Evolutionary conservation across 2,113 vertebrate genomes (phyloP), one percentile per base, ranked within the genome.

Genomic region (Gobiocypris rarus): DNA sequence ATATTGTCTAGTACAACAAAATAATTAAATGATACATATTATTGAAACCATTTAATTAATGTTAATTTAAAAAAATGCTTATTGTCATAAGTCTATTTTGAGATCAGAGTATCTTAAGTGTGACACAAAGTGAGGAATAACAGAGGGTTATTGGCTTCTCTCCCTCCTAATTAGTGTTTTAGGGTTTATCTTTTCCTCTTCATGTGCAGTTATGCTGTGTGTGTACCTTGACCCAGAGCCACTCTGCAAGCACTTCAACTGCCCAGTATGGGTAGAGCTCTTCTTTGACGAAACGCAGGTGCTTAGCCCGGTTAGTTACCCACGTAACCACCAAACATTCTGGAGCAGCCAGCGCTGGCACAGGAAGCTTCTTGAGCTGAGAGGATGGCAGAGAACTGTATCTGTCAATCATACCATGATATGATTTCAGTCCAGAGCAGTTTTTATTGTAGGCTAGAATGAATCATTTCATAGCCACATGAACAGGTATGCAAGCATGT

Each of bases 141-240:
- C 52, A 54, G 15, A 52, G 50, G 17, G 52, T 54, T 54, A 54
- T 19, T 8, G 52, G 52, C 11, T 9, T 59, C 8, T 34, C 5
- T 67, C 7, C 11, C 63, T 65, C 26, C 14, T 28, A 34, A 31
- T 15, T 2, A 15, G 22, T 45, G n/a, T 73, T 43, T 43, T 26
- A n/a, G 22, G 4, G 10, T 48, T 2, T n/a, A n/a, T n/a, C 31
- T 22, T 67, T 4, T 67, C 5, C 26, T n/a, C 17, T 10, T 9
- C 11, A 15, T 41, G 67, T 41, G 34, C 43, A 14, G n/a, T 7
- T 38, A 15, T 31, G 41, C 4, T 15, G 28, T 1, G 41, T n/a
- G 6, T 89, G 89, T 93, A 99, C 97, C 95, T 99, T 99, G 24
- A 99, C 95, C 98, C 98, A 99, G 83, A 97, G 95, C 98, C 98